Evolutionary conservation across 2,113 vertebrate genomes (phyloP).

Genomic region (Anolis sagrei): DNA sequence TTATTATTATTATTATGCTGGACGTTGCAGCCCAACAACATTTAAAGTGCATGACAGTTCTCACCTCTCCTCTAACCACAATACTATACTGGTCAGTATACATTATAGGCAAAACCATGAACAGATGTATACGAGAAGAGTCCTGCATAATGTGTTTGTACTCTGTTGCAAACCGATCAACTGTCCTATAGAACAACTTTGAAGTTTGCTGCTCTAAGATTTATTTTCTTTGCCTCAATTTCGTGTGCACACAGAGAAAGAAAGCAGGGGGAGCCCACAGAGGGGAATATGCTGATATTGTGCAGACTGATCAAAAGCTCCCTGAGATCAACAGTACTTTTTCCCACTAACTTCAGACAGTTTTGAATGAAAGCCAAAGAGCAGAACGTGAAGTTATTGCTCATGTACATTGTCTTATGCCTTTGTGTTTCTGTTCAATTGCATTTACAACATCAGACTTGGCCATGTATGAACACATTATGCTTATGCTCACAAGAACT

Average conservation of each 20-base stretch:
- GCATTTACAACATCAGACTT: constrained; percentile 3
- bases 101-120: too few species aligned
- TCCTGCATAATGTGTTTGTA: not conserved
- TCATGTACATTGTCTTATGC: constrained; percentile 4
- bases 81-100: not conserved
- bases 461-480: constrained; percentile 11
- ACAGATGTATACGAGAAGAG: too few species aligned
- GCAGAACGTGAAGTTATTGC: constrained; percentile 1
- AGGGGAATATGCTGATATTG: not conserved
- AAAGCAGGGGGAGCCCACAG: not conserved
- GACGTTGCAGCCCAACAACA: too few species aligned
- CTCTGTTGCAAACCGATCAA: not conserved
- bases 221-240: constrained; percentile 16
- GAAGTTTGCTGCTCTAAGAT: not conserved
- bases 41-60: too few species aligned
- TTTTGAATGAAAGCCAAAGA: constrained; percentile 10
- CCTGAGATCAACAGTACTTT: not conserved
- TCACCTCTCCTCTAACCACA: not conserved
- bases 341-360: constrained; percentile 24
- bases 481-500: not conserved
- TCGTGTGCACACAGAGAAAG: not conserved
- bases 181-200: not conserved
- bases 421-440: constrained; percentile 10
- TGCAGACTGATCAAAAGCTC: constrained; percentile 13
- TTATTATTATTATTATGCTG: too few species aligned